Evolutionary conservation across 2,797 vertebrate species (phyloP).

Genomic region (Cynopterus sphinx): DNA sequence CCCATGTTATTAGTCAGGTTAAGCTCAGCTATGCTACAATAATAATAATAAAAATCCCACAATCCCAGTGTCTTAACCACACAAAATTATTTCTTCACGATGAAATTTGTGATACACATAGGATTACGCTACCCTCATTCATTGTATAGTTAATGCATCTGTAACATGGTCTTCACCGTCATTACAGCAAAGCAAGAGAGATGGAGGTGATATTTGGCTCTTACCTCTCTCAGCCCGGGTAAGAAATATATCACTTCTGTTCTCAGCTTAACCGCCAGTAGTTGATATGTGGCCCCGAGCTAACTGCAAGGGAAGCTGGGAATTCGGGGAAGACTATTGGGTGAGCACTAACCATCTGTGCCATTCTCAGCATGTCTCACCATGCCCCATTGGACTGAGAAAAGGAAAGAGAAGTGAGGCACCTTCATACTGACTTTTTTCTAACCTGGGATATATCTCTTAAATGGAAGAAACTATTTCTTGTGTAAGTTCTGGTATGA

Average conservation of each 20-base stretch:
- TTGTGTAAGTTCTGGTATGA: neutral
- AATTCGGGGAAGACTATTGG: neutral
- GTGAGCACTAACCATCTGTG: neutral
- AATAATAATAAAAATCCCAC: neutral
- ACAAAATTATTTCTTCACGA: neutral
- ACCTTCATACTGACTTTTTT: neutral
- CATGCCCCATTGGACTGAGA: neutral
- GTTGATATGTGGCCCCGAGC: neutral
- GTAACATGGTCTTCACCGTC: neutral
- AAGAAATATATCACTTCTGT: neutral
- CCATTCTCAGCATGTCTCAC: neutral
- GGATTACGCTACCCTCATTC: neutral
- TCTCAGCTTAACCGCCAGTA: neutral
- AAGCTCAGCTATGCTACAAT: slow-evolving; percentile 14
- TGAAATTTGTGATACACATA: neutral
- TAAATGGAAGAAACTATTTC: neutral
- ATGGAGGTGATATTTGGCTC: neutral
- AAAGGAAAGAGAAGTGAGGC: neutral
- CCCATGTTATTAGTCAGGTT: slow-evolving; percentile 51
- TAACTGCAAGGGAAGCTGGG: neutral
- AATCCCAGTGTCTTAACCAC: neutral
- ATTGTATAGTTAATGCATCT: neutral
- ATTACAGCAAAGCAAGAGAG: neutral
- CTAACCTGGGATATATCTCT: neutral
- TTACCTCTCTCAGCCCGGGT: neutral